Percentiles rank a stretch among this genome's conserved stretches.
phyloP scores from a whole-genome alignment of 2,797 vertebrate genomes.

The Jordanella pulchra region DNA sequence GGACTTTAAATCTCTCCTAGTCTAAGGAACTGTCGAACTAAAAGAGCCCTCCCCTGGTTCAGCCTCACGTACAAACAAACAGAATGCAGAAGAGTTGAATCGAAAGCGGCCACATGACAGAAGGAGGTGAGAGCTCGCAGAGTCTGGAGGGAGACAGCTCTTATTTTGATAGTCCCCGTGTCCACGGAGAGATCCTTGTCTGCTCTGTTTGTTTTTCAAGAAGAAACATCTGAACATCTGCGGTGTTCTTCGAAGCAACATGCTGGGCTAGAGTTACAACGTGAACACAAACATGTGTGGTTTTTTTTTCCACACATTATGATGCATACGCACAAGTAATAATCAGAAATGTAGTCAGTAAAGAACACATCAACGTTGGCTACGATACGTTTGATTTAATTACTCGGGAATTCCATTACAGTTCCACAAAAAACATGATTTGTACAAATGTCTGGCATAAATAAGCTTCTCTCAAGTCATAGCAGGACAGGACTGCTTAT shows the following conservation, averaged over 20 bases:
- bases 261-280: constrained; percentile 67
- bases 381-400: constrained; percentile 3
- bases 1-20: constrained; percentile 51
- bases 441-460: constrained; percentile 10
- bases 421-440: constrained; percentile 41
- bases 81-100: constrained; percentile 1
- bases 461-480: neutral
- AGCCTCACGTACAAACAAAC: constrained; percentile 21
- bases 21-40: constrained; percentile 32
- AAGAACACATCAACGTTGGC: neutral
- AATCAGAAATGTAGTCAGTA: neutral
- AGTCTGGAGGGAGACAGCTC: constrained; percentile 20
- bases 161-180: constrained; percentile 71
- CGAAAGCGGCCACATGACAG: constrained; percentile 2
- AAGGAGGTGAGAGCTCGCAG: neutral
- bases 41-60: constrained; percentile 18
- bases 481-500: constrained; percentile 15
- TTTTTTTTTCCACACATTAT: constrained; percentile 30
- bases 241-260: constrained; percentile 65
- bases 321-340: neutral
- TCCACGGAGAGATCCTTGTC: constrained; percentile 61
- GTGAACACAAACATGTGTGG: constrained; percentile 68
- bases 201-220: constrained; percentile 74
- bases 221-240: constrained; percentile 78
- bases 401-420: constrained; percentile 25